Percentiles rank a stretch among this genome's conserved stretches.
Conservation (phyloP, 2,888 invertebrate species). For the Dyspetes luteomarginatus region DNA sequence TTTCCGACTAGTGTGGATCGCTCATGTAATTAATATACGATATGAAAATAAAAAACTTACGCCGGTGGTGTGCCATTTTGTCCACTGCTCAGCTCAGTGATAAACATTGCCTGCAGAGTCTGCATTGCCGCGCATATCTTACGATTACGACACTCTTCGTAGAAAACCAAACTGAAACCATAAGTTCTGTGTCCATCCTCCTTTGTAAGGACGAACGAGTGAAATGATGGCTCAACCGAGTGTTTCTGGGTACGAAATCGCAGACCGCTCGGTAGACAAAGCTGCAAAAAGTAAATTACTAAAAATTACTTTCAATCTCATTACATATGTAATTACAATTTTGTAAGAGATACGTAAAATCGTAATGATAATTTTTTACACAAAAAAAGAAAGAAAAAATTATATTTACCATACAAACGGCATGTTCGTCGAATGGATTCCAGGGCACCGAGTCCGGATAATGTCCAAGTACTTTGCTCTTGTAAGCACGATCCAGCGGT, state of each 20-base stretch:
- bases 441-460: slow-evolving; percentile 96
- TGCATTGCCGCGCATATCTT: slow-evolving; percentile 98
- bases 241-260: slow-evolving; percentile 98
- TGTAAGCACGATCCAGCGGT: slow-evolving; percentile 97
- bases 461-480: slow-evolving; percentile 96
- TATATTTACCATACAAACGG: slow-evolving; percentile 95
- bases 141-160: slow-evolving; percentile 96
- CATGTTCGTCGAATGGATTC: slow-evolving; percentile 97
- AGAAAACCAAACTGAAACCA: slow-evolving; percentile 97
- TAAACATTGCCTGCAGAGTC: slow-evolving; percentile 96
- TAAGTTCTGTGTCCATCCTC: slow-evolving; percentile 98
- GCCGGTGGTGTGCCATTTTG: slow-evolving; percentile 84
- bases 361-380: too few relatives aligned
- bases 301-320: not conserved
- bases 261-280: slow-evolving; percentile 97
- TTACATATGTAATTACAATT: not conserved
- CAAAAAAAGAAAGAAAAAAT: too few relatives aligned
- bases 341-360: too few relatives aligned
- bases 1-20: too few relatives aligned
- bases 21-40: too few relatives aligned
- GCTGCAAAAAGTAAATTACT: slow-evolving; percentile 85
- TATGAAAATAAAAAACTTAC: slow-evolving; percentile 72
- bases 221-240: slow-evolving; percentile 92
- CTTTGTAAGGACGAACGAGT: slow-evolving; percentile 98
- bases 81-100: slow-evolving; percentile 94